Percentiles rank a stretch among this genome's conserved stretches.
Evolutionary conservation across 2,797 vertebrate species (phyloP).

Genomic region (Sparus aurata): DNA sequence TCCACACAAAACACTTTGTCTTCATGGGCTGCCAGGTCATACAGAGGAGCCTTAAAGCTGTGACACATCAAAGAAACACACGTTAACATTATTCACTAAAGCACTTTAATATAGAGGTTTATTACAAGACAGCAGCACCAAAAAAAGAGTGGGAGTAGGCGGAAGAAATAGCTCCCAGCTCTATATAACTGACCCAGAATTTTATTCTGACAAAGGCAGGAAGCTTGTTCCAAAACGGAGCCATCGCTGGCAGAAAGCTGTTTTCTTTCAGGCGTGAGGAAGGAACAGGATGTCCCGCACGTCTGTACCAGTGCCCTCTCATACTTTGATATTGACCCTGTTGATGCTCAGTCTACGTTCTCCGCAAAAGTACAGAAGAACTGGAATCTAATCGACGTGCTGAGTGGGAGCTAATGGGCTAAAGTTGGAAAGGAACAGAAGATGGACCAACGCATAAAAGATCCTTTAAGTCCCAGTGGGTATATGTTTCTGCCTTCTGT

Average conservation of each 20-base stretch:
- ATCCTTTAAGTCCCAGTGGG: neutral
- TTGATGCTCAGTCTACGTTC: neutral
- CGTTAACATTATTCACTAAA: neutral
- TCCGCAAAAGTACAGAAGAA: neutral
- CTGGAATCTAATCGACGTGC: no score
- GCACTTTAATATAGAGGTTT: neutral
- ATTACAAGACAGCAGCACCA: neutral
- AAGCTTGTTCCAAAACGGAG: conserved; percentile 30
- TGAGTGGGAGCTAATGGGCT: no score
- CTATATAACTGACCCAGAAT: neutral
- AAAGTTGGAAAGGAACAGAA: no score
- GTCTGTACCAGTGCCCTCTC: neutral
- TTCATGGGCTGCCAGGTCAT: conserved; percentile 96
- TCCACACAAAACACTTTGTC: conserved; percentile 97
- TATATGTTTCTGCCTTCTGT: neutral
- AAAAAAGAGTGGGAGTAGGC: neutral
- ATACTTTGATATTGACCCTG: neutral
- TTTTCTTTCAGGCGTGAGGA: conserved; percentile 15
- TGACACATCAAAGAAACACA: neutral
- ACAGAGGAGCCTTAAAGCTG: conserved; percentile 96
- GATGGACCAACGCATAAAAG: no score
- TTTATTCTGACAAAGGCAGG: conserved; percentile 43
- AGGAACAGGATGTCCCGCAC: conserved; percentile 29
- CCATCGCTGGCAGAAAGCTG: neutral
- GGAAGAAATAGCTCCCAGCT: neutral